Percentiles rank a stretch among this genome's conserved stretches.
These are phyloP conservation scores for Panagrolaimus sp. DNA, from an alignment of 1,140 invertebrate genomes.

Conservation along the genomic window DNA sequence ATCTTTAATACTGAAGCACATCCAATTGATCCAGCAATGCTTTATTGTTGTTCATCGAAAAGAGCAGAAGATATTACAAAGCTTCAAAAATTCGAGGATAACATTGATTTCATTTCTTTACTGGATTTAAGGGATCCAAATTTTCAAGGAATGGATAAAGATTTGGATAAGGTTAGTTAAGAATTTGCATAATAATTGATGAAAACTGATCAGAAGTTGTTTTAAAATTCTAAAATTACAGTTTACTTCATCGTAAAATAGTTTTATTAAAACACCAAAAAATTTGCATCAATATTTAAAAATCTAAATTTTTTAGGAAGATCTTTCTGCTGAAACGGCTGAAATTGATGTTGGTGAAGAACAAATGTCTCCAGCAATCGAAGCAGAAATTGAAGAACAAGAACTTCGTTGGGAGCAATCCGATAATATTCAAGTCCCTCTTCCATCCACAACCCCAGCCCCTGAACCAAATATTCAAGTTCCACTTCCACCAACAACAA, in stretches of 20 bases:
- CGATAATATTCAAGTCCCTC: slow-evolving; percentile 15
- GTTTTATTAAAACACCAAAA: too few relatives aligned
- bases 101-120: slow-evolving; percentile 44
- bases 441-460: neutral
- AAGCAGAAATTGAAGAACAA: slow-evolving; percentile 29
- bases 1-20: slow-evolving; percentile 99
- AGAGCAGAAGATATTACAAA: slow-evolving; percentile 42
- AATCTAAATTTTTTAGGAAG: slow-evolving; percentile 15
- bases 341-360: slow-evolving; percentile 17
- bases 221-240: too few relatives aligned
- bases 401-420: slow-evolving; percentile 21
- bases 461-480: too few relatives aligned
- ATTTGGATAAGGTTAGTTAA: neutral
- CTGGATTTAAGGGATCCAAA: slow-evolving; percentile 36
- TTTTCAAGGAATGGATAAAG: slow-evolving; percentile 3
- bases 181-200: too few relatives aligned
- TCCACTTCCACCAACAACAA: too few relatives aligned
- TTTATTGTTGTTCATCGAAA: slow-evolving; percentile 75
- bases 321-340: slow-evolving; percentile 20
- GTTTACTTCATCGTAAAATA: too few relatives aligned
- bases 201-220: too few relatives aligned
- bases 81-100: slow-evolving; percentile 45
- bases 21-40: slow-evolving; percentile 84
- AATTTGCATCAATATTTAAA: too few relatives aligned
- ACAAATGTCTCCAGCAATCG: slow-evolving; percentile 17